Conservation (phyloP, 2,888 invertebrate species). For the Craniophora ligustri region DNA sequence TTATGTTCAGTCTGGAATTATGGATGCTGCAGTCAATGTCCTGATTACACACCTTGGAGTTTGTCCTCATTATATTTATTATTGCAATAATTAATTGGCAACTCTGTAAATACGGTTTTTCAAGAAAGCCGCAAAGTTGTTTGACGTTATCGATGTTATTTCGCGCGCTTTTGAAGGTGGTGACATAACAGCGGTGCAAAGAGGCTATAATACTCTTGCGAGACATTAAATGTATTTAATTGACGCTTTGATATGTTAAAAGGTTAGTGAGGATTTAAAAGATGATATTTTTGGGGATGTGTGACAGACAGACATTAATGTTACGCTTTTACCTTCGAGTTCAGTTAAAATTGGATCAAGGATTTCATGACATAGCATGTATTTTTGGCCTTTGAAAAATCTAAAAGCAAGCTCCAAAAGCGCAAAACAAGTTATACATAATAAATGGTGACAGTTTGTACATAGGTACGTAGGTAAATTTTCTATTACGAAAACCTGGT, state of each 20-base stretch:
- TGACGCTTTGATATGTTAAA: constrained; percentile 33
- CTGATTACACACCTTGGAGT: constrained; percentile 22
- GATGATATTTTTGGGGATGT: constrained; percentile 13
- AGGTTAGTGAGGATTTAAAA: constrained; percentile 27
- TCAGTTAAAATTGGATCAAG: neutral
- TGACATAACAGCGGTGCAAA: constrained; percentile 12
- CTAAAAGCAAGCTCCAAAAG: no score
- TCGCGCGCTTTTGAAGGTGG: constrained; percentile 5
- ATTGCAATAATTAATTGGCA: constrained; percentile 28
- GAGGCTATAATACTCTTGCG: neutral
- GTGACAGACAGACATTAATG: constrained; percentile 5
- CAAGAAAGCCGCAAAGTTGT: constrained; percentile 6
- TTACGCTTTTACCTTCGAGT: neutral
- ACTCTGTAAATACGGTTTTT: constrained; percentile 3
- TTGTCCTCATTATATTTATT: constrained; percentile 16
- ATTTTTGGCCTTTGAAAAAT: neutral
- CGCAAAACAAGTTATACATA: no score
- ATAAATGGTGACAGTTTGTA: no score
- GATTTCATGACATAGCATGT: neutral
- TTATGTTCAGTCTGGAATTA: constrained; percentile 15
- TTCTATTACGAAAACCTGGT: no score
- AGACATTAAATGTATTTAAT: constrained; percentile 4
- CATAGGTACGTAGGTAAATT: no score
- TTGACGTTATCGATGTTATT: constrained; percentile 4
- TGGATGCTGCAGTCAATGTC: constrained; percentile 28